Percentiles rank a stretch among this genome's conserved stretches.
phyloP scores from a whole-genome alignment of 2,888 invertebrate genomes.

The Mesorhabditis belari region DNA sequence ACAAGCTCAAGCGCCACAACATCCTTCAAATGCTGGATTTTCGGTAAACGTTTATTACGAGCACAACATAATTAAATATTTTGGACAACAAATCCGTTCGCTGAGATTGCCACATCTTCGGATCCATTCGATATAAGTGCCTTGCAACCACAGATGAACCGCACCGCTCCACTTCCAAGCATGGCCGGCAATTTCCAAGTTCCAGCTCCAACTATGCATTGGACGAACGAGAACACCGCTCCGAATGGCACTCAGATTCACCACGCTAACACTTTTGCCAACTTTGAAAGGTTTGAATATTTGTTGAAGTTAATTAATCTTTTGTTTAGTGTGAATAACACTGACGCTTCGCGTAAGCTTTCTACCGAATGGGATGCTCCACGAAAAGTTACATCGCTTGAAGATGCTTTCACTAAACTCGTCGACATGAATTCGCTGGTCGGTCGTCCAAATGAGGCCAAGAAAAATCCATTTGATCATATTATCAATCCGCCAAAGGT shows the following conservation, averaged over 20 bases:
- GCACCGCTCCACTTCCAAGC: constrained; percentile 2
- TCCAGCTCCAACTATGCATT: constrained; percentile 4
- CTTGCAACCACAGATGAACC: neutral
- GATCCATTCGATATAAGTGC: constrained; percentile 3
- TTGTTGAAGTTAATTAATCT: neutral
- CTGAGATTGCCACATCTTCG: constrained; percentile 8
- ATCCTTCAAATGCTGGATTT: neutral
- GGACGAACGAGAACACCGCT: constrained; percentile 29
- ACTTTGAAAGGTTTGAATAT: constrained; percentile 1
- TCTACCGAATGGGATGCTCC: neutral
- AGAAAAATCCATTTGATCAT: constrained; percentile 51
- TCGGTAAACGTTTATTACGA: neutral
- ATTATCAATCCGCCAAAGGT: constrained; percentile 50
- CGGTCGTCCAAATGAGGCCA: constrained; percentile 27
- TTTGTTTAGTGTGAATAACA: neutral
- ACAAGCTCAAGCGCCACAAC: neutral
- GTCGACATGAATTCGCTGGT: constrained; percentile 50
- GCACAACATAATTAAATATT: constrained; percentile 2
- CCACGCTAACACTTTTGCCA: neutral
- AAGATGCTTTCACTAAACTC: constrained; percentile 50
- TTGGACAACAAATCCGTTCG: constrained; percentile 41
- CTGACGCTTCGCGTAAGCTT: neutral
- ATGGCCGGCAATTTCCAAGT: constrained; percentile 1
- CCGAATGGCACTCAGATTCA: too few species aligned
- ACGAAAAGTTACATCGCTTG: constrained; percentile 36